These are phyloP conservation scores for Eupleurogrammus muticus DNA, from an alignment of 2,797 vertebrate genomes.

Conservation along the genomic window DNA sequence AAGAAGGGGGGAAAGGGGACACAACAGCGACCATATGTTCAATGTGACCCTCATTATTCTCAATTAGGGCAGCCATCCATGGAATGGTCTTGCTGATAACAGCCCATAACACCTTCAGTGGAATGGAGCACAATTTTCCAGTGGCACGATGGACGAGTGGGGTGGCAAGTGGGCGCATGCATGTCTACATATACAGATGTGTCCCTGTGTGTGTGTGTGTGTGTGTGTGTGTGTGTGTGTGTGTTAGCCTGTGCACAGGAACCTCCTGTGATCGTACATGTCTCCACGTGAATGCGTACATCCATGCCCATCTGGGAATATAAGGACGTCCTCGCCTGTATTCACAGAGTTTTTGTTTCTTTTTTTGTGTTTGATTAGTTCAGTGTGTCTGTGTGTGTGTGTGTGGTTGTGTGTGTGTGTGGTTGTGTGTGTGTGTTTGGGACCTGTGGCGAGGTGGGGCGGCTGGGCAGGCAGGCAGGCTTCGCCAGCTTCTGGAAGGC, in stretches of 20 bases:
- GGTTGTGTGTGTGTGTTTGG: constrained; percentile 34
- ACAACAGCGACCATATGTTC: constrained; percentile 91
- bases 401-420: constrained; percentile 18
- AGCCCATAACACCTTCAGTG: constrained; percentile 86
- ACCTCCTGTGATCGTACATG: constrained; percentile 18
- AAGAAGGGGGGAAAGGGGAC: constrained; percentile 81
- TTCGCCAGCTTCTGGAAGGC: constrained; percentile 78
- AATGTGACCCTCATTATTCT: constrained; percentile 93
- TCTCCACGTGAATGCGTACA: constrained; percentile 2
- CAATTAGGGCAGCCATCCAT: constrained; percentile 92
- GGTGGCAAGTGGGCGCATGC: constrained; percentile 40
- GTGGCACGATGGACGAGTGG: constrained; percentile 71
- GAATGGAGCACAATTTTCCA: constrained; percentile 77
- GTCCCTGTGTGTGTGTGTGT: constrained; percentile 14
- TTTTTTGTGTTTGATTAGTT: constrained; percentile 10
- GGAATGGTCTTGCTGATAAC: constrained; percentile 89
- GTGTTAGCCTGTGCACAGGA: constrained; percentile 10
- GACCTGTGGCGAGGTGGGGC: constrained; percentile 59
- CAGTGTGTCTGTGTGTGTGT: constrained; percentile 24
- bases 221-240: constrained; percentile 4
- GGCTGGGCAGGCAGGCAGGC: constrained; percentile 54
- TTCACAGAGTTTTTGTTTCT: constrained; percentile 21
- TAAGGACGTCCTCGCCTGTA: constrained; percentile 17
- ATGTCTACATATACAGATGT: not conserved
- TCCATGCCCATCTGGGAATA: not conserved